Percentiles rank a stretch among this genome's conserved stretches.
These are phyloP conservation scores for Yasuhikotakia modesta DNA, from an alignment of 2,797 vertebrate species.

Conservation along the genomic window DNA sequence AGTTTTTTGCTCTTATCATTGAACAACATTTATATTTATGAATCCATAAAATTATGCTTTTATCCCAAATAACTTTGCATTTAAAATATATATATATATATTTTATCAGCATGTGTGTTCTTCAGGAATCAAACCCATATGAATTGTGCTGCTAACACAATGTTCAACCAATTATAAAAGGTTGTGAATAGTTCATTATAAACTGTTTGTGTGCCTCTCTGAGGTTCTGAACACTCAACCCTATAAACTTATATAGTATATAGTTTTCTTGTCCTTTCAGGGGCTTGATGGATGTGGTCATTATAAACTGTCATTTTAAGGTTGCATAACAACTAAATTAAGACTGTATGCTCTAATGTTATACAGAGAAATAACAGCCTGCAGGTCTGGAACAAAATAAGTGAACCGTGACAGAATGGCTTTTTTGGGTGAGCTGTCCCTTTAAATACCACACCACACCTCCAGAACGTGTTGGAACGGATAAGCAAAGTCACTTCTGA, in stretches of 20 bases:
- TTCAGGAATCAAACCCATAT: too few species aligned
- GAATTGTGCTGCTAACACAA: too few species aligned
- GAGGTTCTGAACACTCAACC: too few species aligned
- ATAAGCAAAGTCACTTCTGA: not conserved
- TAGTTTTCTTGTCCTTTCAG: not conserved
- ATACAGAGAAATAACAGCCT: not conserved
- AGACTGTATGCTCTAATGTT: not conserved
- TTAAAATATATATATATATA: too few species aligned
- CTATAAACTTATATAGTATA: too few species aligned
- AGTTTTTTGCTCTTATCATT: too few species aligned
- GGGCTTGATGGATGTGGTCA: not conserved
- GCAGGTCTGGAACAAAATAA: not conserved
- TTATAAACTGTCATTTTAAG: not conserved
- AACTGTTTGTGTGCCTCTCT: not conserved
- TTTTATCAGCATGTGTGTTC: too few species aligned
- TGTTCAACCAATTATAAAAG: not conserved
- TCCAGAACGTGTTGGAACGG: not conserved
- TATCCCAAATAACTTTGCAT: too few species aligned
- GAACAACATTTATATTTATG: too few species aligned
- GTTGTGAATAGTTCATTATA: not conserved
- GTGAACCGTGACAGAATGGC: not conserved
- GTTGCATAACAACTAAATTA: not conserved
- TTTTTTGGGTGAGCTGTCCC: not conserved
- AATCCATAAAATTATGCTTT: too few species aligned
- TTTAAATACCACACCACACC: not conserved